These are phyloP conservation scores for Diplodus sargus DNA, from an alignment of 2,797 vertebrate species.

Conservation along the genomic window DNA sequence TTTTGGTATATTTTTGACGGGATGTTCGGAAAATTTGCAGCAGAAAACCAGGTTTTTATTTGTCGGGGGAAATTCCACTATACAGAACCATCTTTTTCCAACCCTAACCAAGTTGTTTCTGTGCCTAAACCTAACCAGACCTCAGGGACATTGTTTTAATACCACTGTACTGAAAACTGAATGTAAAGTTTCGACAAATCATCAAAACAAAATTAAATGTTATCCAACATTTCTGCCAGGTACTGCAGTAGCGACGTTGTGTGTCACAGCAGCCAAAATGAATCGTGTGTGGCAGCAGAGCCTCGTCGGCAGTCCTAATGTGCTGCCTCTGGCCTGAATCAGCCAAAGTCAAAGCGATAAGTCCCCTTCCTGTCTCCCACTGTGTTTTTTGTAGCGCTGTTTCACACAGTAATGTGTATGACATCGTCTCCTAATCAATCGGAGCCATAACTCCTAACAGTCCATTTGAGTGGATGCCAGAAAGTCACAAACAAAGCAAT, in stretches of 20 bases:
- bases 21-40: too few relatives aligned
- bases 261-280: constrained; percentile 21
- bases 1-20: too few relatives aligned
- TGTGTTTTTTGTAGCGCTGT: constrained; percentile 26
- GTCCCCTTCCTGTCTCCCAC: constrained; percentile 52
- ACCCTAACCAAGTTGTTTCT: too few relatives aligned
- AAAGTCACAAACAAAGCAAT: constrained; percentile 35
- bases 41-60: too few relatives aligned
- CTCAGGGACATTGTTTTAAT: too few relatives aligned
- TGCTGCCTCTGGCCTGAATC: constrained; percentile 59
- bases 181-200: too few relatives aligned
- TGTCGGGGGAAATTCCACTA: too few relatives aligned
- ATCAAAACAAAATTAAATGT: background rate
- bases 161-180: too few relatives aligned
- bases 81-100: too few relatives aligned
- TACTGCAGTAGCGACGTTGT: background rate
- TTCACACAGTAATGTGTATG: constrained; percentile 35
- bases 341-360: constrained; percentile 61
- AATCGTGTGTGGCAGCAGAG: constrained; percentile 34
- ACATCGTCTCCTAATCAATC: constrained; percentile 48
- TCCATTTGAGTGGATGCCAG: constrained; percentile 34
- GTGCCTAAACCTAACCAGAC: too few relatives aligned
- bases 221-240: constrained; percentile 7
- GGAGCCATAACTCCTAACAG: background rate
- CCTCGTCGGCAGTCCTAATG: constrained; percentile 14